phyloP scores from a whole-genome alignment of 2,797 vertebrate genomes.

The Halcyon chelicuti region DNA sequence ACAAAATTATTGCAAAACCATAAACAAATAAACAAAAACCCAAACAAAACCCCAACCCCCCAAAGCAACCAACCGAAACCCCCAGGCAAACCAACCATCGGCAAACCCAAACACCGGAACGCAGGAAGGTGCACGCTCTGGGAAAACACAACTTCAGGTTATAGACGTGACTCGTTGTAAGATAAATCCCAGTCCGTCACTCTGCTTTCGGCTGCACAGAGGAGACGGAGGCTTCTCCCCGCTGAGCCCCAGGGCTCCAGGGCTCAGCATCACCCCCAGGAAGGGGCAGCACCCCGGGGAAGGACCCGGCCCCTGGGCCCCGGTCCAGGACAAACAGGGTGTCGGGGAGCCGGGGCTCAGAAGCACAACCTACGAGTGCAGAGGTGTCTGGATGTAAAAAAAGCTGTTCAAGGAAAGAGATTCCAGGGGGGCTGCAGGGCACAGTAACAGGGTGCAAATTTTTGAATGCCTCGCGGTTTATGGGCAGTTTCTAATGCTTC shows the following conservation, averaged over 20 bases:
- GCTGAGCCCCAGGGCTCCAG: neutral
- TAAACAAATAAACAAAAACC: neutral
- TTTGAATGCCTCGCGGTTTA: constrained; percentile 72
- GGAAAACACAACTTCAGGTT: neutral
- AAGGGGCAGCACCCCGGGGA: neutral
- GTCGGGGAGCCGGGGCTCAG: neutral
- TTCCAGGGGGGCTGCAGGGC: constrained; percentile 43
- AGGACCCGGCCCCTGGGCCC: neutral
- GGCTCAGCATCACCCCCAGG: neutral
- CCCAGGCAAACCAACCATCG: neutral
- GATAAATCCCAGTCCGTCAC: neutral
- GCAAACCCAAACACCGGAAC: neutral
- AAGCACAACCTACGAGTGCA: neutral
- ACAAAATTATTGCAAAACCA: neutral
- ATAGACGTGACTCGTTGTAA: neutral
- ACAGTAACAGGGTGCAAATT: constrained; percentile 73
- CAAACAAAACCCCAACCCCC: neutral
- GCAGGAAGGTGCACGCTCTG: neutral
- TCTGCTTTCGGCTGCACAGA: neutral
- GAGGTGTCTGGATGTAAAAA: neutral
- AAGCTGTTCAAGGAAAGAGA: neutral
- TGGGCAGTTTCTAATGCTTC: constrained; percentile 72
- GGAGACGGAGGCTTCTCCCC: neutral
- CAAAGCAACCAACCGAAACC: neutral
- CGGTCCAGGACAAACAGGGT: neutral